Base-by-base conservation (phyloP, 2,113 vertebrate genomes). In the Pardalotus punctatus region DNA sequence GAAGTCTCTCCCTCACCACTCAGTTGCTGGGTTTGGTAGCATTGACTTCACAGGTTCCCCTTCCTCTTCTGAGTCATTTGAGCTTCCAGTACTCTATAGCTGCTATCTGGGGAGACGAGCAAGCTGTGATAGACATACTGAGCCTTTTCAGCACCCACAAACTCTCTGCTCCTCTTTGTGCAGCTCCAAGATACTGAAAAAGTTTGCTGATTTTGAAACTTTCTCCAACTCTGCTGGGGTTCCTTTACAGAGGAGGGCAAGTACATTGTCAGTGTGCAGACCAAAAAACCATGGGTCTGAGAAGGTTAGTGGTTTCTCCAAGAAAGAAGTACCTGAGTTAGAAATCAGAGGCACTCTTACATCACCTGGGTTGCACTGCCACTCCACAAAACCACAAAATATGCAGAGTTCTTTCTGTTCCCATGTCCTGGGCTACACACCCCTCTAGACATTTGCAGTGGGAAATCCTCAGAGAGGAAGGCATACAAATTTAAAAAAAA, bases 131-230 rank as follows among this genome's bases (percentile, higher is more conserved):
- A 93, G 94, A 67, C 42, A n/a, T 14, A 17, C 58, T 79, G 47
- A 83, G 88, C n/a, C 78, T 97, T 87, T 93, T 95, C 82, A 81
- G 84, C 78, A 50, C 86, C 77, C 69, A 56, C 71, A 95, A 97
- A 74, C 42, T 94, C 53, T 82, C 94, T 95, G 69, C 91, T 96
- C 71, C 71, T 57, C 45, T 81, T 45, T 58, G 27, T 67, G 71
- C 76, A 61, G 47, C 61, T 96, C 86, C 62, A 92, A 96, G 86
- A 90, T 12, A 21, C 81, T 84, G 35, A 36, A 54, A 94, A 96
- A 93, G 38, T 85, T 54, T 28, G 35, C 47, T 84, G 81, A 62
- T 71, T 48, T 76, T 66, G 73, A 94, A 96, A 94, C 50, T 87
- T 92, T 82, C 36, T 31, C 48, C 60, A 81, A 15, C 56, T 84